These are phyloP conservation scores for Hoplostethus atlanticus DNA, from an alignment of 2,797 vertebrate species.

Conservation along the genomic window DNA sequence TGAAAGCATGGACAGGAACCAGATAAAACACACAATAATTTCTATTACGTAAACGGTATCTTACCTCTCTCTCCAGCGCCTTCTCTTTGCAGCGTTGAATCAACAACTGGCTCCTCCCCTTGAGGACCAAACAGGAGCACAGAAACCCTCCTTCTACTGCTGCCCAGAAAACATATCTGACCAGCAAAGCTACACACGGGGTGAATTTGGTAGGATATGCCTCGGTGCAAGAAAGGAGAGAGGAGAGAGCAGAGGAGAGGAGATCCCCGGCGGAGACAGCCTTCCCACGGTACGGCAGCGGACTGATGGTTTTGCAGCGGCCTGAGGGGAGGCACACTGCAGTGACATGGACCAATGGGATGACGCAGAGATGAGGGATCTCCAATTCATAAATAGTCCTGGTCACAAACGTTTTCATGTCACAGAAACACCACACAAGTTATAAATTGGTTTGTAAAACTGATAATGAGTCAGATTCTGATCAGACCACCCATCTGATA, in stretches of 20 bases:
- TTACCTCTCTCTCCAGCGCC: slow-evolving; percentile 77
- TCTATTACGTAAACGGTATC: slow-evolving; percentile 73
- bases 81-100: slow-evolving; percentile 77
- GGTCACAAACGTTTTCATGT: slow-evolving; percentile 1
- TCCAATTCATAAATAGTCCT: slow-evolving; percentile 59
- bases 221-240: slow-evolving; percentile 30
- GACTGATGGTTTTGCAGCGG: slow-evolving; percentile 41
- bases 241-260: slow-evolving; percentile 43
- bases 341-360: slow-evolving; percentile 69
- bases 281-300: slow-evolving; percentile 26
- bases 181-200: slow-evolving; percentile 32
- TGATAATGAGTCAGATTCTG: too few relatives aligned
- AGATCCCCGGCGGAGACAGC: slow-evolving; percentile 59
- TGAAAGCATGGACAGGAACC: slow-evolving; percentile 19
- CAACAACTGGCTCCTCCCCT: slow-evolving; percentile 84
- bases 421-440: neutral
- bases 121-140: slow-evolving; percentile 68
- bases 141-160: slow-evolving; percentile 67
- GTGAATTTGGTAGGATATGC: slow-evolving; percentile 22
- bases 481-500: too few relatives aligned
- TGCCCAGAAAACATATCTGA: slow-evolving; percentile 45
- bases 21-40: slow-evolving; percentile 52
- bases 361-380: slow-evolving; percentile 75
- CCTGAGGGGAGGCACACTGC: slow-evolving; percentile 71
- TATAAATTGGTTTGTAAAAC: too few relatives aligned